Evolutionary conservation across 2,888 invertebrate genomes (phyloP).

Genomic region (Dolichomitus sp.): DNA sequence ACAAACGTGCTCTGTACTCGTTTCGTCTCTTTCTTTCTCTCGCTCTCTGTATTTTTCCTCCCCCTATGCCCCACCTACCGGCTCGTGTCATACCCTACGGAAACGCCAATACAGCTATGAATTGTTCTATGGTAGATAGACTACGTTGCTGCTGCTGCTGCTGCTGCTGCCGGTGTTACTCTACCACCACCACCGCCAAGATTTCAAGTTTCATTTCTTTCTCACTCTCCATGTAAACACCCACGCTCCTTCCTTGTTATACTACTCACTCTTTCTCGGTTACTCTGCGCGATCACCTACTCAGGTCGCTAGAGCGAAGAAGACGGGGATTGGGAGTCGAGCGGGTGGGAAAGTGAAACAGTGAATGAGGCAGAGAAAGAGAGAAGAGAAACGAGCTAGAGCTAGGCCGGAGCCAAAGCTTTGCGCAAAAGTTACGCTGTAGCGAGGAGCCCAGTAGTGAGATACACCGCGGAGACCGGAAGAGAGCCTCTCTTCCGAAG

Average conservation of each 20-base stretch:
- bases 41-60: background rate
- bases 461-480: conserved; percentile 82
- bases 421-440: conserved; percentile 83
- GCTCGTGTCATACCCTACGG: conserved; percentile 9
- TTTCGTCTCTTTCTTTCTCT: background rate
- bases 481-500: conserved; percentile 79
- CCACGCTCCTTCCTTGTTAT: background rate
- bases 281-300: conserved; percentile 73
- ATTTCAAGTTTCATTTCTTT: conserved; percentile 71
- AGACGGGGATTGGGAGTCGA: conserved; percentile 64
- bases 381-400: conserved; percentile 76
- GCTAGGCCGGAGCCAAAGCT: conserved; percentile 68
- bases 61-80: background rate
- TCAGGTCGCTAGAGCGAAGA: conserved; percentile 74
- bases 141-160: background rate
- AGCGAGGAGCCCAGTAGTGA: conserved; percentile 76
- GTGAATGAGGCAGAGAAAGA: conserved; percentile 68
- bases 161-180: background rate
- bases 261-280: conserved; percentile 73
- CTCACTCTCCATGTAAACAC: background rate
- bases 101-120: conserved; percentile 9
- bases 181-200: background rate
- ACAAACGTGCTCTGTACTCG: background rate
- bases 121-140: background rate
- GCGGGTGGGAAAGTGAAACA: conserved; percentile 42